phyloP scores from a whole-genome alignment of 2,888 invertebrate genomes.

The Polydrusus pterygomalis region DNA sequence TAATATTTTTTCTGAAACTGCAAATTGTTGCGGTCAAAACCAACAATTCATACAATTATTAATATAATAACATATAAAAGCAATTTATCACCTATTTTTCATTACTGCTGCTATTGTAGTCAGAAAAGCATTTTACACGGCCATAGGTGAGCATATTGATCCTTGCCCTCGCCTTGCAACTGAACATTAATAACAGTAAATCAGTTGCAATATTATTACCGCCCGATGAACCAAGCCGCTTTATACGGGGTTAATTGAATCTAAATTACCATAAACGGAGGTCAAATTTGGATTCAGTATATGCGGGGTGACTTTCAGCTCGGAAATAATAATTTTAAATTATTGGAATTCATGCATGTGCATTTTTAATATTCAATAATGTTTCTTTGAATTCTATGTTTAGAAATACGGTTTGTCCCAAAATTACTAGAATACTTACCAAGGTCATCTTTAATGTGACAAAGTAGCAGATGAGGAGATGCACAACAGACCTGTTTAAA shows the following conservation, averaged over 20 bases:
- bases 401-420: too few relatives aligned
- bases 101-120: neutral
- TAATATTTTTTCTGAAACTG: too few relatives aligned
- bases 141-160: conserved; percentile 44
- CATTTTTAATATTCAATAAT: too few relatives aligned
- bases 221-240: conserved; percentile 44
- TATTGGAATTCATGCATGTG: too few relatives aligned
- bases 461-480: too few relatives aligned
- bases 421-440: too few relatives aligned
- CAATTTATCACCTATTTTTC: neutral
- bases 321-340: conserved; percentile 7
- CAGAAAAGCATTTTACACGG: neutral
- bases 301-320: conserved; percentile 5
- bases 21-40: too few relatives aligned
- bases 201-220: conserved; percentile 53
- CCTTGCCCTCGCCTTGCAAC: conserved; percentile 39
- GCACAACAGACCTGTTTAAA: too few relatives aligned
- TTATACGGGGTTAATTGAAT: conserved; percentile 42
- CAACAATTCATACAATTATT: too few relatives aligned
- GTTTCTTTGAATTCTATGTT: too few relatives aligned
- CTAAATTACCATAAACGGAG: conserved; percentile 42
- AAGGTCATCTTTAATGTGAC: too few relatives aligned
- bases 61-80: neutral
- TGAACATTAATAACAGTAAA: conserved; percentile 52
- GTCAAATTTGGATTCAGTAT: conserved; percentile 23